A percentile compares a stretch with the other conserved stretches of the same genome.
Conservation (phyloP, 2,797 vertebrate genomes). For the Hylomyscus alleni region DNA sequence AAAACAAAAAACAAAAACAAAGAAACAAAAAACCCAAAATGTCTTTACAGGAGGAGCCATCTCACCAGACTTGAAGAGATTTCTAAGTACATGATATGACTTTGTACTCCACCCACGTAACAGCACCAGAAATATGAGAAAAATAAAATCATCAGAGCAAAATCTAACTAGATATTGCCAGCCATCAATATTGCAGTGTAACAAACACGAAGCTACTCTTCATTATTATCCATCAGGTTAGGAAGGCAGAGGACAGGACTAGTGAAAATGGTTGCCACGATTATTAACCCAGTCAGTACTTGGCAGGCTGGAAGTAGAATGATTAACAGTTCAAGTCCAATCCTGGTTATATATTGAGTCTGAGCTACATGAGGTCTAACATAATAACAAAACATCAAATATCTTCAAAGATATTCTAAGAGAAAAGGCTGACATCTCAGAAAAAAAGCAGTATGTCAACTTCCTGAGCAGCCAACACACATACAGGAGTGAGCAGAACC, state of each 20-base stretch:
- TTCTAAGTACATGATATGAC: neutral
- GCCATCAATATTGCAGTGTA: neutral
- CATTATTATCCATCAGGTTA: neutral
- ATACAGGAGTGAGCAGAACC: neutral
- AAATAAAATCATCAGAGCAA: neutral
- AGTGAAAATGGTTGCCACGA: neutral
- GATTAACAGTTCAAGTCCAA: neutral
- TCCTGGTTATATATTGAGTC: neutral
- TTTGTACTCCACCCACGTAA: slow-evolving; percentile 42
- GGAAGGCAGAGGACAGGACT: slow-evolving; percentile 20
- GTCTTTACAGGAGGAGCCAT: neutral
- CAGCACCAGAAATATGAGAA: neutral
- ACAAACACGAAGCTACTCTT: neutral
- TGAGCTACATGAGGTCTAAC: neutral
- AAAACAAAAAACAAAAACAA: neutral
- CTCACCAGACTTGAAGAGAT: neutral
- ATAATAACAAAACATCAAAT: neutral
- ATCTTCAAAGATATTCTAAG: neutral
- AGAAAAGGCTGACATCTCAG: slow-evolving; percentile 40
- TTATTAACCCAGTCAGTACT: neutral
- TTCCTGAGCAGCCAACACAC: neutral
- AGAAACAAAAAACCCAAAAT: neutral
- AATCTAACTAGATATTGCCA: neutral
- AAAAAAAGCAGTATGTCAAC: neutral
- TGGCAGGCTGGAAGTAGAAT: neutral